Conservation (phyloP, 2,888 invertebrate species). For the Melitaea athalia region DNA sequence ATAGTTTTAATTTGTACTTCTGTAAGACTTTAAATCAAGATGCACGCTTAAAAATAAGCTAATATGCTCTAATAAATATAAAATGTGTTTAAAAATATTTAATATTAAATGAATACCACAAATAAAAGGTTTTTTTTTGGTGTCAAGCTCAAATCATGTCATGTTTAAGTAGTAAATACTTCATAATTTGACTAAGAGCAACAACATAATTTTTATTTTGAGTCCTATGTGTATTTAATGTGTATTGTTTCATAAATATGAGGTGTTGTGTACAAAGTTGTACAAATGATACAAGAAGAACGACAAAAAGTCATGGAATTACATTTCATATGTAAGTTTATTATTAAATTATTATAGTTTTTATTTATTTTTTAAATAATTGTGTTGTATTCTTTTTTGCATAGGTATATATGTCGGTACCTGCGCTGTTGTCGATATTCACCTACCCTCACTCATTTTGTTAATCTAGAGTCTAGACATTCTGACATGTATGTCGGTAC, state of each 20-base stretch:
- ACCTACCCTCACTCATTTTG: too few species aligned
- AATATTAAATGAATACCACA: background rate
- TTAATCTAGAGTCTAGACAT: too few species aligned
- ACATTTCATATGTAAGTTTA: slow-evolving; percentile 68
- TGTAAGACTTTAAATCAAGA: too few species aligned
- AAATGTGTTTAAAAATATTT: background rate
- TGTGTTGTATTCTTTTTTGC: too few species aligned
- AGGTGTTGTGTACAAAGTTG: slow-evolving; percentile 65
- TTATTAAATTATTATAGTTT: background rate
- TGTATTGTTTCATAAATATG: slow-evolving; percentile 47
- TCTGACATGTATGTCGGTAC: too few species aligned
- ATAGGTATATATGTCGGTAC: too few species aligned
- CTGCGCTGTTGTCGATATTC: too few species aligned
- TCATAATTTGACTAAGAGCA: background rate
- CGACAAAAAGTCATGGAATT: slow-evolving; percentile 61
- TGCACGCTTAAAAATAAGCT: slow-evolving; percentile 3
- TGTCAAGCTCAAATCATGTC: background rate
- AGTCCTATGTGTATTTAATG: background rate
- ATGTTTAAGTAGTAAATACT: background rate
- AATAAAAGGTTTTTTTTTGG: background rate
- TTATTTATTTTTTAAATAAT: background rate
- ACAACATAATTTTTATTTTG: background rate
- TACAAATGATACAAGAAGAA: slow-evolving; percentile 57
- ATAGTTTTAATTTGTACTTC: background rate
- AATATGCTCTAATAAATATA: background rate